These are phyloP conservation scores for Indicator maculatus DNA, from an alignment of 2,113 vertebrate genomes.

Conservation along the genomic window DNA sequence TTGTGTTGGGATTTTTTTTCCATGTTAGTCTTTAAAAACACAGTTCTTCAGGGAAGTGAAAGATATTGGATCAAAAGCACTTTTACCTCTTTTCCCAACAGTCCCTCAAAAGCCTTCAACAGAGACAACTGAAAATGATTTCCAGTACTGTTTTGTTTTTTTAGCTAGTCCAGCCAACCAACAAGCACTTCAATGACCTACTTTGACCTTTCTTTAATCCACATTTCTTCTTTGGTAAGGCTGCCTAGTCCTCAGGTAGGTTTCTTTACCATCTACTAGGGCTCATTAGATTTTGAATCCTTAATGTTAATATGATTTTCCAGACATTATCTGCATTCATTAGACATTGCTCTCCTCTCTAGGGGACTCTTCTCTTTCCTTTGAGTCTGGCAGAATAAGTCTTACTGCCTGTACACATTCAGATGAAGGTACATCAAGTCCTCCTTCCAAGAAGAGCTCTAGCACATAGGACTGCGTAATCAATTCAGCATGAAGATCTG, in stretches of 20 bases:
- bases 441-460: neutral
- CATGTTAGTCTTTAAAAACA: neutral
- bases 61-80: neutral
- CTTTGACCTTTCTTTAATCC: neutral
- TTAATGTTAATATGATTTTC: neutral
- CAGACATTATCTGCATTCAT: neutral
- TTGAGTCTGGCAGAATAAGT: slow-evolving; percentile 8
- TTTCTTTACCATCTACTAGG: neutral
- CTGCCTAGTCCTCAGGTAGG: neutral
- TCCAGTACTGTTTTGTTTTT: neutral
- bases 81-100: neutral
- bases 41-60: neutral
- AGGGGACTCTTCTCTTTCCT: neutral
- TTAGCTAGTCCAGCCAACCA: neutral
- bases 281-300: neutral
- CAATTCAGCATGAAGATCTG: neutral
- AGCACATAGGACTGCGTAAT: neutral
- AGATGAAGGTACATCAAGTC: slow-evolving; percentile 23
- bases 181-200: neutral
- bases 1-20: neutral
- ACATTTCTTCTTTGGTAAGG: neutral
- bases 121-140: neutral
- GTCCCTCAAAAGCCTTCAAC: neutral
- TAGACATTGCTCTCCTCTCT: neutral
- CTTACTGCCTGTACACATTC: neutral